phyloP scores from a whole-genome alignment of 2,888 invertebrate species.

The Drosophila prolongata region DNA sequence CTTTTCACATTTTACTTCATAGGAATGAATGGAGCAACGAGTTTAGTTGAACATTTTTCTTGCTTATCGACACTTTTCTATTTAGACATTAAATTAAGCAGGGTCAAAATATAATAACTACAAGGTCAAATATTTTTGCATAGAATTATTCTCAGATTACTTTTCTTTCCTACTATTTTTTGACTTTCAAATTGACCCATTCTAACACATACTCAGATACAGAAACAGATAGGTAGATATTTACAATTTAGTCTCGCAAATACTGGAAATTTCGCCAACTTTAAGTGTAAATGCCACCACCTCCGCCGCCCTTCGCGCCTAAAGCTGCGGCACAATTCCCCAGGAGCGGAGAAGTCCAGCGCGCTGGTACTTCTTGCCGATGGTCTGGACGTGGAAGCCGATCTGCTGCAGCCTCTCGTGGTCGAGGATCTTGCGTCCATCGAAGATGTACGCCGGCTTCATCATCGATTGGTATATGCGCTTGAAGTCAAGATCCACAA shows the following conservation, averaged over 20 bases:
- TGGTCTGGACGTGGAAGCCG: slow-evolving; percentile 97
- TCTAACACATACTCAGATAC: slow-evolving; percentile 10
- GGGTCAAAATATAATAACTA: background rate
- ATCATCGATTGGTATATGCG: slow-evolving; percentile 96
- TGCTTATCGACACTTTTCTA: too few species aligned
- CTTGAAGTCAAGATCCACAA: slow-evolving; percentile 95
- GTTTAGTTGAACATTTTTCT: too few species aligned
- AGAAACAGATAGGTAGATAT: slow-evolving; percentile 55
- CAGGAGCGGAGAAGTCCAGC: slow-evolving; percentile 86
- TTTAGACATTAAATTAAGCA: background rate
- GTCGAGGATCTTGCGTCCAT: slow-evolving; percentile 97
- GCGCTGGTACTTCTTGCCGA: slow-evolving; percentile 89
- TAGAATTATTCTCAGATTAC: background rate
- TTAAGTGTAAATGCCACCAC: slow-evolving; percentile 61
- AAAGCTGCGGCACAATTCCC: slow-evolving; percentile 85
- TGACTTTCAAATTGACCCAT: slow-evolving; percentile 1
- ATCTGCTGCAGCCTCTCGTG: slow-evolving; percentile 92
- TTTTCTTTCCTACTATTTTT: background rate
- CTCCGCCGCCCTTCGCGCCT: slow-evolving; percentile 38
- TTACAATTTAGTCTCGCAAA: slow-evolving; percentile 73
- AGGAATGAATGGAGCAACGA: background rate
- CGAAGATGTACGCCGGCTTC: slow-evolving; percentile 99
- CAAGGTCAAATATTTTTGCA: background rate
- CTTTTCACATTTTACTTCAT: background rate
- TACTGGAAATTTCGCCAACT: slow-evolving; percentile 65